Evolutionary conservation across 2,888 invertebrate species (phyloP), one percentile per base, ranked within the genome.

Genomic region (Xanthia togata): DNA sequence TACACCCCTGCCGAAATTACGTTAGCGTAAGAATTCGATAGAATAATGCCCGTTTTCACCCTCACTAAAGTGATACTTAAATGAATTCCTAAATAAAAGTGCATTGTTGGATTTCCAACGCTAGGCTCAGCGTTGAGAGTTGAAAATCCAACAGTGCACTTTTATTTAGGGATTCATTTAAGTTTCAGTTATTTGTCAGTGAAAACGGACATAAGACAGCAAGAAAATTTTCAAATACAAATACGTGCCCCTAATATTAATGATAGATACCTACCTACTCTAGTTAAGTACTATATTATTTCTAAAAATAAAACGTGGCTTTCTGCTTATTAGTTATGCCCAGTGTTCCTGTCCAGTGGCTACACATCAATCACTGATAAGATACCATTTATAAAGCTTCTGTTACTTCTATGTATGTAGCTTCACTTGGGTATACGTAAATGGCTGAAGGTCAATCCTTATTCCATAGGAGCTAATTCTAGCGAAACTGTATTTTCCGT

Each of bases 371-470:
- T 41, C 31, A 31, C 31, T 41, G 41, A 41, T 23, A 41, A 26
- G 3, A 17, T 41, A 53, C 41, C 17, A 53, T 69, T 72, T 59
- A 59, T 31, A 38, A n/a, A 23, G 20, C 14, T 20, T 47, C 5
- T n/a, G 23, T 35, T 17, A 55, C 9, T 8, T 55, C 38, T 31
- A 31, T n/a, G 8, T 14, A 14, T 23, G 50, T 47, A 14, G 14
- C 35, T 60, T 62, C 35, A 62, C n/a, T 59, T 68, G 8, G 4
- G 14, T 26, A 60, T 41, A 53, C 41, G 6, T 57, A 41, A 76
- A 59, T 41, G n/a, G 57, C 50, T 57, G 41, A 72, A 78, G 50
- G 63, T 79, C 57, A 78, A 53, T 44, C 47, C 31, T 50, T 64
- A 23, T 57, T 64, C 14, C 50, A 35, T 79, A 50, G 57, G 53